phyloP scores from a whole-genome alignment of 35 echinoderm and acorn worm genomes.

The Apostichopus japonicus region DNA sequence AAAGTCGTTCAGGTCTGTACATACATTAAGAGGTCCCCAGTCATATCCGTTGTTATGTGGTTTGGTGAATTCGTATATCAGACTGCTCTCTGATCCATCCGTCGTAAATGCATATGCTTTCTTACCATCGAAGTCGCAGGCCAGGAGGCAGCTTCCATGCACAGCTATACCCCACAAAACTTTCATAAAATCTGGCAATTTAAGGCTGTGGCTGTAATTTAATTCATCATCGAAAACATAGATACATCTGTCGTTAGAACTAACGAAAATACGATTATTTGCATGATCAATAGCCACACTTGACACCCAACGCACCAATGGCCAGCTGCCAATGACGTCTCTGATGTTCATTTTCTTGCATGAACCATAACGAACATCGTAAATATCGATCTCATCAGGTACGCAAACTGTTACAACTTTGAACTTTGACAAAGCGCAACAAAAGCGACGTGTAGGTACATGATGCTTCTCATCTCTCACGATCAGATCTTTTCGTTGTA shows the following conservation, averaged over 20 bases:
- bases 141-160: neutral
- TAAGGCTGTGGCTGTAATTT: neutral
- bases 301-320: neutral
- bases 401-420: too few relatives aligned
- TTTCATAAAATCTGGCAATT: neutral
- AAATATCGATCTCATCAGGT: slow-evolving; percentile 8
- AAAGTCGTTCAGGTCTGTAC: neutral
- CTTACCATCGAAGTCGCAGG: neutral
- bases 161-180: neutral
- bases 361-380: neutral
- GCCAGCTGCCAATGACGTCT: neutral
- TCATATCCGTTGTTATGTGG: neutral
- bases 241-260: neutral
- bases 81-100: neutral
- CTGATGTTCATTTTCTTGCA: neutral
- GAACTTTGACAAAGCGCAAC: neutral
- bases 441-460: neutral
- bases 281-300: neutral
- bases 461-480: neutral
- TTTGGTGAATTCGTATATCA: slow-evolving; percentile 10
- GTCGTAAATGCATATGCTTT: neutral
- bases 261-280: neutral
- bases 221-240: slow-evolving; percentile 8
- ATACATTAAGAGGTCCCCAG: neutral
- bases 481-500: neutral